phyloP scores from a whole-genome alignment of 2,888 invertebrate genomes.

The Colletes collaris region DNA sequence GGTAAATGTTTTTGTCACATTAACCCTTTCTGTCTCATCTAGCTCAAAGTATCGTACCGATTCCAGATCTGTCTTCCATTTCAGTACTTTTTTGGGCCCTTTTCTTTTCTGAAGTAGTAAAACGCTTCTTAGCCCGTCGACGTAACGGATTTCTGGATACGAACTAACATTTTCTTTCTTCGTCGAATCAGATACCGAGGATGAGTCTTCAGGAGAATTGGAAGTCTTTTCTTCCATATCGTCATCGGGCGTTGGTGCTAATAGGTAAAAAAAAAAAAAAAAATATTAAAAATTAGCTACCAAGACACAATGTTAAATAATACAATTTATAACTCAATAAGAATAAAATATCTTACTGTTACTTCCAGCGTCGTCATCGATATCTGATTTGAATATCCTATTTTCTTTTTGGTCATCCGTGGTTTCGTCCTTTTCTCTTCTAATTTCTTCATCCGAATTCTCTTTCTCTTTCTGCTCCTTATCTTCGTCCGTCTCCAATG shows the following conservation, averaged over 20 bases:
- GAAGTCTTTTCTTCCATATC: conserved; percentile 75
- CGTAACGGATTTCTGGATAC: conserved; percentile 73
- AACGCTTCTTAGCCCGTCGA: conserved; percentile 89
- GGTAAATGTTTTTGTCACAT: conserved; percentile 95
- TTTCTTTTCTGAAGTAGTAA: conserved; percentile 89
- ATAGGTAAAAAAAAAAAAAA: background rate
- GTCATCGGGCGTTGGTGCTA: conserved; percentile 78
- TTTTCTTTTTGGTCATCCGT: conserved; percentile 75
- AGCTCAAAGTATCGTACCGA: conserved; percentile 95
- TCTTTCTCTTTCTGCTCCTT: conserved; percentile 83
- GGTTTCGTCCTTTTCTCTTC: conserved; percentile 73
- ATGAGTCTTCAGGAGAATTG: conserved; percentile 74
- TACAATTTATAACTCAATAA: background rate
- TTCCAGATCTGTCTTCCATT: conserved; percentile 93
- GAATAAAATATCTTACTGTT: conserved; percentile 67
- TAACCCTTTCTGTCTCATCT: conserved; percentile 97
- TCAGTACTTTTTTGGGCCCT: conserved; percentile 91
- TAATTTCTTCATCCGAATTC: conserved; percentile 69
- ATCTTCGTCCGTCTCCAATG: conserved; percentile 89
- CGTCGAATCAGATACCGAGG: conserved; percentile 65
- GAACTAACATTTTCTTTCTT: conserved; percentile 62
- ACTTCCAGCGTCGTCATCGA: conserved; percentile 74
- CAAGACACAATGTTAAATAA: too few species aligned
- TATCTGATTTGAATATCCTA: conserved; percentile 60
- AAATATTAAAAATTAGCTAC: background rate